Evolutionary conservation across 2,113 vertebrate species (phyloP).

Genomic region (Elephantulus edwardii): DNA sequence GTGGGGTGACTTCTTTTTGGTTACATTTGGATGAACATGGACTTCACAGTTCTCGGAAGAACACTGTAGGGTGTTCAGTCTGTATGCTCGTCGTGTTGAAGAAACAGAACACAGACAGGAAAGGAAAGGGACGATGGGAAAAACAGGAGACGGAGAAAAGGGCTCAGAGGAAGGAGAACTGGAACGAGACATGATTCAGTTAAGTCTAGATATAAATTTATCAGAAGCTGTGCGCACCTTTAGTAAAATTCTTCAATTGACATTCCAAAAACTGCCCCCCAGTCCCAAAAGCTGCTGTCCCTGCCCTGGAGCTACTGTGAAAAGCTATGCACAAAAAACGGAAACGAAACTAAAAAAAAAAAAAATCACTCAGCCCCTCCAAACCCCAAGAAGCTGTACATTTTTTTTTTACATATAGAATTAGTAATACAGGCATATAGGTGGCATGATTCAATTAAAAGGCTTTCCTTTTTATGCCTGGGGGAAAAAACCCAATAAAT

Average conservation of each 20-base stretch:
- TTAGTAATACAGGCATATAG: slow-evolving; percentile 93
- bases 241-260: slow-evolving; percentile 92
- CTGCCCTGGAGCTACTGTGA: slow-evolving; percentile 87
- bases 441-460: slow-evolving; percentile 91
- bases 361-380: slow-evolving; percentile 17
- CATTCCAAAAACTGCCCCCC: slow-evolving; percentile 85
- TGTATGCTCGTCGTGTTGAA: slow-evolving; percentile 73
- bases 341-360: slow-evolving; percentile 63
- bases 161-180: slow-evolving; percentile 64
- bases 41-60: slow-evolving; percentile 80
- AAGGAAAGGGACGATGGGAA: slow-evolving; percentile 63
- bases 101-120: slow-evolving; percentile 74
- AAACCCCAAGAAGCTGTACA: slow-evolving; percentile 82
- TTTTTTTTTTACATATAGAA: slow-evolving; percentile 86
- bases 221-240: slow-evolving; percentile 95
- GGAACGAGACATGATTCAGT: slow-evolving; percentile 81
- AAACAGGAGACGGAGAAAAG: slow-evolving; percentile 47
- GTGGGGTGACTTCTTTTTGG: slow-evolving; percentile 72
- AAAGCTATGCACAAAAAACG: slow-evolving; percentile 89
- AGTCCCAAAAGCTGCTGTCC: slow-evolving; percentile 79
- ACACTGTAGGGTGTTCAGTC: slow-evolving; percentile 77
- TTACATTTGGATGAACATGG: slow-evolving; percentile 78
- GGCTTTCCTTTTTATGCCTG: slow-evolving; percentile 84
- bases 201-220: slow-evolving; percentile 86
- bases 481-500: slow-evolving; percentile 91